Conservation (phyloP, 2,888 invertebrate genomes). For the Agriopis marginaria region DNA sequence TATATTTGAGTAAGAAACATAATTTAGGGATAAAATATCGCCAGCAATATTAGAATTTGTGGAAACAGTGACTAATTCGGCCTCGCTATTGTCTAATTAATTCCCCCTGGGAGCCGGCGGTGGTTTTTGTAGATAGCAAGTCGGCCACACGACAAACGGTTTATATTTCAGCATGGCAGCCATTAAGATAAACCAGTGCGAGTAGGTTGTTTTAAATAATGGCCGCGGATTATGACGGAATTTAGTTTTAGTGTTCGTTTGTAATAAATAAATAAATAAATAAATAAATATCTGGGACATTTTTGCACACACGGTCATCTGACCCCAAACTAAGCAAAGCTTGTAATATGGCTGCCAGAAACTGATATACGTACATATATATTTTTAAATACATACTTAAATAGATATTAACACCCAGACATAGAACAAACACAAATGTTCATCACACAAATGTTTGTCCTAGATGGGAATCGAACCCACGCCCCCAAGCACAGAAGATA, state of each 20-base stretch:
- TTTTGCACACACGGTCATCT: no score
- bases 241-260: slow-evolving; percentile 1
- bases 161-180: background rate
- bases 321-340: no score
- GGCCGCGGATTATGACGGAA: background rate
- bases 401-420: no score
- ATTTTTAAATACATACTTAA: no score
- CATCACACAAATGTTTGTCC: no score
- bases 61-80: slow-evolving; percentile 4
- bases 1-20: background rate
- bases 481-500: no score
- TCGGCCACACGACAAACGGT: slow-evolving; percentile 9
- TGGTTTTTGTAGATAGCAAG: slow-evolving; percentile 17
- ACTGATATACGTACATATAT: no score
- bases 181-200: slow-evolving; percentile 4
- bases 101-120: background rate
- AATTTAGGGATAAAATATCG: background rate
- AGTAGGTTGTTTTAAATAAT: slow-evolving; percentile 10
- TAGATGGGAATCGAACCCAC: no score
- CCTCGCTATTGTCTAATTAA: slow-evolving; percentile 9
- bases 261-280: no score
- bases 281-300: no score
- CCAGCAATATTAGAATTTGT: background rate
- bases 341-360: no score
- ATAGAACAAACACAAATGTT: no score